Conservation (phyloP, 1,140 invertebrate species). For the Aphaenogaster ashmeadi region DNA sequence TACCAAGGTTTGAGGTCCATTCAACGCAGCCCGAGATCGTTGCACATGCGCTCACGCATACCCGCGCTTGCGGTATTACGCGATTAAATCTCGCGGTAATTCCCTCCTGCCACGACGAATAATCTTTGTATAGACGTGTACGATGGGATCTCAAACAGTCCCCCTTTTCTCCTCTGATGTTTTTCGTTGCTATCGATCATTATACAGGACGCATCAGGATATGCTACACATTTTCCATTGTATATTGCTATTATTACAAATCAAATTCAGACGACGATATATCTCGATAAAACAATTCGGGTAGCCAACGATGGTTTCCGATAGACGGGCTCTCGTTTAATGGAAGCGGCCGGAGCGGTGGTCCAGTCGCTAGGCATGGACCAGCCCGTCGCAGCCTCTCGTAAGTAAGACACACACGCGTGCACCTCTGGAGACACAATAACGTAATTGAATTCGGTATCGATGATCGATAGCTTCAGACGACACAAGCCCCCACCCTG, state of each 20-base stretch:
- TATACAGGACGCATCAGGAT: too few relatives aligned
- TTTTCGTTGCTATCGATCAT: not conserved
- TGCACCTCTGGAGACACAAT: slow-evolving; percentile 65
- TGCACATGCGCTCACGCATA: slow-evolving; percentile 39
- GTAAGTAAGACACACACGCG: slow-evolving; percentile 69
- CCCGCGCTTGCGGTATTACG: slow-evolving; percentile 68
- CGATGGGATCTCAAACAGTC: slow-evolving; percentile 16
- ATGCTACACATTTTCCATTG: not conserved
- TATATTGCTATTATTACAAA: not conserved
- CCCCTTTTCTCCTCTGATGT: too few relatives aligned
- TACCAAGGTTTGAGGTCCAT: slow-evolving; percentile 67
- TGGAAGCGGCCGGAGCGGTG: not conserved
- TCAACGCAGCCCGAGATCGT: slow-evolving; percentile 43
- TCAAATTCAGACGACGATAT: not conserved
- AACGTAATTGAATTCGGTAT: slow-evolving; percentile 76
- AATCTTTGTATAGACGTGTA: slow-evolving; percentile 55
- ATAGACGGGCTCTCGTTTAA: slow-evolving; percentile 22
- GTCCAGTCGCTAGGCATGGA: slow-evolving; percentile 2
- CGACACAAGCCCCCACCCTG: slow-evolving; percentile 49
- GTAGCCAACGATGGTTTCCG: not conserved
- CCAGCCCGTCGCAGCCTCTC: slow-evolving; percentile 5
- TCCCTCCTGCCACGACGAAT: slow-evolving; percentile 65
- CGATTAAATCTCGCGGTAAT: slow-evolving; percentile 79
- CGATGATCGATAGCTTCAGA: slow-evolving; percentile 76
- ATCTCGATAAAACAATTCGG: not conserved